phyloP scores from a whole-genome alignment of 2,797 vertebrate species.

The Acanthopagrus latus region DNA sequence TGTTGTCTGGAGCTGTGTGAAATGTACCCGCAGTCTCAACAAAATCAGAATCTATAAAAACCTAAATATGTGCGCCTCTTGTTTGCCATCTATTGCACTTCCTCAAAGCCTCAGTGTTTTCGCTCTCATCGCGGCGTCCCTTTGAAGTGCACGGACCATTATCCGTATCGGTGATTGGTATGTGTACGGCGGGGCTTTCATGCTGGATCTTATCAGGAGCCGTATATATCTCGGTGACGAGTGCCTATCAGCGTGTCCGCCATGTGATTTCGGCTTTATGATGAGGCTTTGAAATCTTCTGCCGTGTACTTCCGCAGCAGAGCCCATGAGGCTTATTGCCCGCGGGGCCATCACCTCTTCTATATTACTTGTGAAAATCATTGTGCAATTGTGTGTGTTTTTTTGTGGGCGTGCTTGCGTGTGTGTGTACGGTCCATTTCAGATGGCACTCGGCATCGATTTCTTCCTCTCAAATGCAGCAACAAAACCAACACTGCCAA shows the following conservation, averaged over 20 bases:
- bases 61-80: constrained; percentile 3
- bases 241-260: constrained; percentile 48
- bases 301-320: constrained; percentile 27
- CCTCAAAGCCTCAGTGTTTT: constrained; percentile 17
- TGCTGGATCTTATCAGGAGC: constrained; percentile 41
- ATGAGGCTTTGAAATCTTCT: constrained; percentile 61
- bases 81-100: constrained; percentile 24
- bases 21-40: not conserved
- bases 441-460: constrained; percentile 35
- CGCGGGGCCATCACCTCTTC: constrained; percentile 56
- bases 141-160: constrained; percentile 54
- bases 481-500: constrained; percentile 5
- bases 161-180: constrained; percentile 42
- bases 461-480: constrained; percentile 34
- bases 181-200: constrained; percentile 37
- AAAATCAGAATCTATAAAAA: constrained; percentile 6
- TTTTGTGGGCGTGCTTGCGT: constrained; percentile 23
- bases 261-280: constrained; percentile 37
- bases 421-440: constrained; percentile 46
- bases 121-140: constrained; percentile 27
- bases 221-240: constrained; percentile 41
- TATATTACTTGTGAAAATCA: constrained; percentile 59
- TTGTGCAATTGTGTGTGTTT: constrained; percentile 38
- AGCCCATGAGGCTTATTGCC: constrained; percentile 51
- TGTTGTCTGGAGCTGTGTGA: too few species aligned